Evolutionary conservation across 2,888 invertebrate species (phyloP).

Genomic region (Tinea semifulvella): DNA sequence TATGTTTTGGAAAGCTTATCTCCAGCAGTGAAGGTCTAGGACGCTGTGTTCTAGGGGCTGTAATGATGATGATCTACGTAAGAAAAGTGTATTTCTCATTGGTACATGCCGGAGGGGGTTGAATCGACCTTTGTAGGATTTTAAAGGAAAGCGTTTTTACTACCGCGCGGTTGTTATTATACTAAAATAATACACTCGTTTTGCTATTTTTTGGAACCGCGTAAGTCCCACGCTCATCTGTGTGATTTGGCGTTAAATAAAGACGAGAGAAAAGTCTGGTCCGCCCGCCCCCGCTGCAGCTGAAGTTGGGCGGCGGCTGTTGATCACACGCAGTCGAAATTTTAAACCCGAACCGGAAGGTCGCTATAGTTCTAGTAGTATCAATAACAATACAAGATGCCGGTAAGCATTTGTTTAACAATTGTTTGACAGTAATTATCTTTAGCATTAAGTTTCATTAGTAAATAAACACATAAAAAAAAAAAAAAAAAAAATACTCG

Average conservation of each 20-base stretch:
- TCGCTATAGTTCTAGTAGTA: conserved; percentile 32
- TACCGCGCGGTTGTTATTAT: neutral
- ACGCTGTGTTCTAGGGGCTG: too few relatives aligned
- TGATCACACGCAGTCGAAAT: conserved; percentile 39
- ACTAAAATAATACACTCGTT: conserved; percentile 12
- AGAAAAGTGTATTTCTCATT: too few relatives aligned
- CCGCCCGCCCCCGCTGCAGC: conserved; percentile 42
- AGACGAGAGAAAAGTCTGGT: conserved; percentile 23
- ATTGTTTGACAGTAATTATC: neutral
- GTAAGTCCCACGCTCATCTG: too few relatives aligned
- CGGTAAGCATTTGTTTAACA: conserved; percentile 39
- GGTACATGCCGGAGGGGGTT: too few relatives aligned
- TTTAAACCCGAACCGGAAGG: conserved; percentile 42
- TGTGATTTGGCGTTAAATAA: too few relatives aligned
- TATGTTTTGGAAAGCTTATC: too few relatives aligned
- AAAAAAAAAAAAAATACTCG: too few relatives aligned
- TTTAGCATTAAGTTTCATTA: neutral
- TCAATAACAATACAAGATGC: conserved; percentile 36
- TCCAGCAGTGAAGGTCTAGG: too few relatives aligned
- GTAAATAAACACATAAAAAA: neutral
- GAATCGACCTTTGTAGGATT: too few relatives aligned
- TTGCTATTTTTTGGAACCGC: conserved; percentile 16
- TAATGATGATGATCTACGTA: too few relatives aligned
- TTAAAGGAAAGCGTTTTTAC: too few relatives aligned
- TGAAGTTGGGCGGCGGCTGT: conserved; percentile 48